Percentiles rank a stretch among this genome's conserved stretches.
Conservation (phyloP, 2,888 invertebrate species). For the Epinotia nisella region DNA sequence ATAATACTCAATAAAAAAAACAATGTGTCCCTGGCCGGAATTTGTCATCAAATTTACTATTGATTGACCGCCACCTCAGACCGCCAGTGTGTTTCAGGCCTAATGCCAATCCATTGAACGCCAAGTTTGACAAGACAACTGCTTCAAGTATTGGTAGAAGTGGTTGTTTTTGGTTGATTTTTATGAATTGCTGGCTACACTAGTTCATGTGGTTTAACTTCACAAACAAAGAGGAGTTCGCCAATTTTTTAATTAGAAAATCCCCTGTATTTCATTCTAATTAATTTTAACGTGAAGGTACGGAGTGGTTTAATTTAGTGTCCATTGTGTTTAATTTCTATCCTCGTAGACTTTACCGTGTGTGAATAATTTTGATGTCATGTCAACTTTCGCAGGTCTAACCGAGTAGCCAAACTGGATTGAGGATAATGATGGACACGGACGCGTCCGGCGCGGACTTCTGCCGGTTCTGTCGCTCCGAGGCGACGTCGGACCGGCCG, state of each 20-base stretch:
- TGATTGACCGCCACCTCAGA: too few species aligned
- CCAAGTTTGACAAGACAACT: neutral
- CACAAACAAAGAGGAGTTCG: conserved; percentile 70
- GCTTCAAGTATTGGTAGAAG: neutral
- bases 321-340: conserved; percentile 15
- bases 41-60: too few species aligned
- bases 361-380: conserved; percentile 45
- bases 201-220: conserved; percentile 58
- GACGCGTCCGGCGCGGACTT: conserved; percentile 91
- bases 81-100: too few species aligned
- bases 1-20: too few species aligned
- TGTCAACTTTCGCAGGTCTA: conserved; percentile 68
- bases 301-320: conserved; percentile 46
- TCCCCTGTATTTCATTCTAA: conserved; percentile 58
- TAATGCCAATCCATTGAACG: too few species aligned
- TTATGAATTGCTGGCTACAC: conserved; percentile 50
- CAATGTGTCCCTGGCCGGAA: too few species aligned
- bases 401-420: conserved; percentile 77
- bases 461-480: conserved; percentile 98
- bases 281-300: conserved; percentile 59
- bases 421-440: conserved; percentile 78
- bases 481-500: conserved; percentile 95
- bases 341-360: conserved; percentile 22
- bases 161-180: conserved; percentile 28
- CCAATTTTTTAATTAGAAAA: conserved; percentile 58